A percentile compares a stretch with the other conserved stretches of the same genome.
Conservation (phyloP, 2,797 vertebrate genomes). For the Leptodactylus fallax region DNA sequence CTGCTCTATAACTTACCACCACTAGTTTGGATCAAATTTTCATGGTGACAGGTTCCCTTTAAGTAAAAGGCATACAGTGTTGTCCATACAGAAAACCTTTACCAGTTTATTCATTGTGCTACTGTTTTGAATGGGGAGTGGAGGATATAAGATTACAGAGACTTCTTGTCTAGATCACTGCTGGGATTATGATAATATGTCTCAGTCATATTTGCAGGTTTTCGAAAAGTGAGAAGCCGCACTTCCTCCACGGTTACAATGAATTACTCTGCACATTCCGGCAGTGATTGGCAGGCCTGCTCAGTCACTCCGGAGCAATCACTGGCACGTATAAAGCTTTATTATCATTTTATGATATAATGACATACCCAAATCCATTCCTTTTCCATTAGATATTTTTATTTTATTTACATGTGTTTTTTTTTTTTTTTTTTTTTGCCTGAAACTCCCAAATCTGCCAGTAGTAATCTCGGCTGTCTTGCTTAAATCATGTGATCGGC, state of each 20-base stretch:
- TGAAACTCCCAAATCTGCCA: constrained; percentile 75
- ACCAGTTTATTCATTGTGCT: not conserved
- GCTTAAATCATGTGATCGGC: constrained; percentile 68
- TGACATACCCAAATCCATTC: constrained; percentile 77
- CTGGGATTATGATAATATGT: constrained; percentile 33
- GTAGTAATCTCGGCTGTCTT: constrained; percentile 74
- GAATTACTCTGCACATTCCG: constrained; percentile 68
- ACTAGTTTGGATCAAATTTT: too few relatives aligned
- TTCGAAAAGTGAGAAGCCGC: constrained; percentile 36
- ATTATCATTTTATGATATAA: constrained; percentile 80
- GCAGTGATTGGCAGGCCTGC: constrained; percentile 76
- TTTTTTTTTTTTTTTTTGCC: constrained; percentile 35
- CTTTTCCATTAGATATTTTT: constrained; percentile 82
- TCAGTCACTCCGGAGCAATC: constrained; percentile 76
- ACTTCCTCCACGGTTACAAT: constrained; percentile 42
- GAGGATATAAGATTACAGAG: not conserved
- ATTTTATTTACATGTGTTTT: constrained; percentile 72
- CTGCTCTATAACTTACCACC: too few relatives aligned
- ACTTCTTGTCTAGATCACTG: constrained; percentile 4
- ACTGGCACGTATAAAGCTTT: constrained; percentile 78
- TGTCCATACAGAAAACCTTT: not conserved
- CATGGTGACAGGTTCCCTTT: too few relatives aligned
- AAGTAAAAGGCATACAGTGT: too few relatives aligned
- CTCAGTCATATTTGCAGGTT: constrained; percentile 44
- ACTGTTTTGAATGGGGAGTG: not conserved